phyloP scores from a whole-genome alignment of 2,113 vertebrate species.

The Garra rufa region DNA sequence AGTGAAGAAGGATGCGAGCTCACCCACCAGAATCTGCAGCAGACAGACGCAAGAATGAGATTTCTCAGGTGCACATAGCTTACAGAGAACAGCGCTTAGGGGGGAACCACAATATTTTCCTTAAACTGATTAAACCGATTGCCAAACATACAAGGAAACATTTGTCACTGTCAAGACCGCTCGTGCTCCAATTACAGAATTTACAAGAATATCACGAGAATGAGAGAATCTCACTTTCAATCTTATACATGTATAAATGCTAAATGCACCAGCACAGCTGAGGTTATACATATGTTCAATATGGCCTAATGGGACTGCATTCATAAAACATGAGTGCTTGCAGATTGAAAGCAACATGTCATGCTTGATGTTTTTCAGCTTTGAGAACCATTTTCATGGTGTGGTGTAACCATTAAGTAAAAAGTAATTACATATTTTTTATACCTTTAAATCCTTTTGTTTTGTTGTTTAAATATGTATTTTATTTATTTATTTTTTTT shows the following conservation, averaged over 20 bases:
- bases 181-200: neutral
- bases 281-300: slow-evolving; percentile 1
- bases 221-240: neutral
- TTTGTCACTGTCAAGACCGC: slow-evolving; percentile 17
- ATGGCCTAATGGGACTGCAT: neutral
- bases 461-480: too few species aligned
- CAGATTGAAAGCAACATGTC: neutral
- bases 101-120: neutral
- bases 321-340: slow-evolving; percentile 15
- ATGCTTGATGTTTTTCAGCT: neutral
- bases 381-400: neutral
- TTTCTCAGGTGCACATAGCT: slow-evolving; percentile 3
- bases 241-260: slow-evolving; percentile 27
- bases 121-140: slow-evolving; percentile 10
- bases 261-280: slow-evolving; percentile 27
- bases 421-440: neutral
- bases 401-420: neutral
- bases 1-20: slow-evolving; percentile 84
- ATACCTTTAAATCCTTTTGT: neutral
- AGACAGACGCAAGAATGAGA: slow-evolving; percentile 29
- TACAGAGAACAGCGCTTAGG: neutral
- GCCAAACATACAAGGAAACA: neutral
- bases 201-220: neutral
- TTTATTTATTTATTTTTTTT: too few species aligned
- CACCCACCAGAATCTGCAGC: slow-evolving; percentile 86